Evolutionary conservation across 2,797 vertebrate species (phyloP).

Genomic region (Macrochelys suwanniensis): DNA sequence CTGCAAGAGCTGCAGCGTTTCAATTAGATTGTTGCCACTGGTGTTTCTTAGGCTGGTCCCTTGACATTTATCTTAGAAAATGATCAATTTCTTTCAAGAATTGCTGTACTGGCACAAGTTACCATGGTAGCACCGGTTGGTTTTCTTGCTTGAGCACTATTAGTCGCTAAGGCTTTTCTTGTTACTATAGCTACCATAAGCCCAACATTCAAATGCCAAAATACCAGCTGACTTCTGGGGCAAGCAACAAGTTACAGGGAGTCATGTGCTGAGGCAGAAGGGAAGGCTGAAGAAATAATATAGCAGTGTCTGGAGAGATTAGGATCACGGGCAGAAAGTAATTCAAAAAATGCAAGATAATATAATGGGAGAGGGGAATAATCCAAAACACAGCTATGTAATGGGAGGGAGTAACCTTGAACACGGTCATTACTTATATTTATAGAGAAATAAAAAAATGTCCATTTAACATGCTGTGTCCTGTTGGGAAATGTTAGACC

Average conservation of each 20-base stretch:
- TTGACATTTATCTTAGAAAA: slow-evolving; percentile 44
- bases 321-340: neutral
- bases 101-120: slow-evolving; percentile 35
- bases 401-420: neutral
- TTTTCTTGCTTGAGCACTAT: slow-evolving; percentile 34
- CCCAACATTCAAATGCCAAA: slow-evolving; percentile 17
- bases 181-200: slow-evolving; percentile 64
- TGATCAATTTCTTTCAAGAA: slow-evolving; percentile 39
- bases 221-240: neutral
- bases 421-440: neutral
- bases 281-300: neutral
- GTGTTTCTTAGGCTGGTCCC: neutral
- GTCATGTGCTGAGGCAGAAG: accelerated
- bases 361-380: neutral
- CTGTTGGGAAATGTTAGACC: neutral
- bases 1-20: neutral
- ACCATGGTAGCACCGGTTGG: slow-evolving; percentile 68
- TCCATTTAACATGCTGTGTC: neutral
- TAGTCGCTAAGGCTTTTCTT: slow-evolving; percentile 56
- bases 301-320: neutral
- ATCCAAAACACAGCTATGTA: neutral
- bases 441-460: neutral
- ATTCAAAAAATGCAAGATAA: neutral
- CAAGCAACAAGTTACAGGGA: neutral
- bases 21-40: neutral